phyloP scores from a whole-genome alignment of 2,113 vertebrate genomes.

The Paraplagusia blochii region DNA sequence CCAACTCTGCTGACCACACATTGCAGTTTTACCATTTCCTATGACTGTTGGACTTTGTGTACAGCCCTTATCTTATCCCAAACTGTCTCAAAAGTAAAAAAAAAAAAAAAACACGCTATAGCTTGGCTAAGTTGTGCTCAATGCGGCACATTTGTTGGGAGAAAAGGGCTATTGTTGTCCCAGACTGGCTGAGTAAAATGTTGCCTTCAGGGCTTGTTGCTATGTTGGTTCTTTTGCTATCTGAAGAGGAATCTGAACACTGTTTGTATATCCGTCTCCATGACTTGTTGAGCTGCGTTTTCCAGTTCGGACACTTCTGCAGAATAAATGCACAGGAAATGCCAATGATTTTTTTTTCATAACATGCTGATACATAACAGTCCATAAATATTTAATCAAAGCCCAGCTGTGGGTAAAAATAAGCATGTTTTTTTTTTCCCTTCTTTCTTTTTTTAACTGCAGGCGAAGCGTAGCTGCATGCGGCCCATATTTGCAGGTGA shows the following conservation, averaged over 20 bases:
- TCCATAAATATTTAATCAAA: constrained; percentile 1
- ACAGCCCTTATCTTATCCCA: constrained; percentile 18
- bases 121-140: constrained; percentile 31
- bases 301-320: constrained; percentile 20
- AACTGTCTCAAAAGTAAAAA: constrained; percentile 15
- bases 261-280: constrained; percentile 27
- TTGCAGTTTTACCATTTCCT: constrained; percentile 41
- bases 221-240: constrained; percentile 64
- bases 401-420: no score
- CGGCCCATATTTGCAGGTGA: constrained; percentile 16
- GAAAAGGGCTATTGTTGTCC: constrained; percentile 41
- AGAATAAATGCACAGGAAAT: constrained; percentile 52
- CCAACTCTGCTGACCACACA: constrained; percentile 28
- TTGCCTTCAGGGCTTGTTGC: constrained; percentile 64
- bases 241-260: constrained; percentile 51
- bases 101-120: constrained; percentile 14
- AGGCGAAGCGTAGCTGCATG: constrained; percentile 34
- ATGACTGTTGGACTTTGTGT: constrained; percentile 16
- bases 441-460: constrained; percentile 1
- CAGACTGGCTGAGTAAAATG: constrained; percentile 46
- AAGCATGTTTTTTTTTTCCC: no score
- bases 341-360: constrained; percentile 17
- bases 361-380: constrained; percentile 22
- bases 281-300: constrained; percentile 47
- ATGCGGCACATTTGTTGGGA: constrained; percentile 24